Conservation (phyloP, 2,797 vertebrate genomes). For the Odontamblyopus rebecca region DNA sequence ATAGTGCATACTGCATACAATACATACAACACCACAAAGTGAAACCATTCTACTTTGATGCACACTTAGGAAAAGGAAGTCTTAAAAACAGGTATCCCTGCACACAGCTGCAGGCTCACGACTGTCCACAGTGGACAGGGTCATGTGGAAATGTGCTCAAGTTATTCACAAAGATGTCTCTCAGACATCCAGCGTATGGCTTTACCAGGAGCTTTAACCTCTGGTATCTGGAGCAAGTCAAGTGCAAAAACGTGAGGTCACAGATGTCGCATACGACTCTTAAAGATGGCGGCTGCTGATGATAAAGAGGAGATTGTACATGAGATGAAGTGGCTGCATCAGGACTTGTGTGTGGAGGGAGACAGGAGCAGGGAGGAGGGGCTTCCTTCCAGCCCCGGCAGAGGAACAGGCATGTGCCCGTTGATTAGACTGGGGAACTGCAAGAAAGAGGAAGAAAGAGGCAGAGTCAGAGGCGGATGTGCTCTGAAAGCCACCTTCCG, state of each 20-base stretch:
- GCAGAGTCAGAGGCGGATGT: slow-evolving; percentile 48
- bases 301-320: slow-evolving; percentile 14
- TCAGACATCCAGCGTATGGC: slow-evolving; percentile 59
- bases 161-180: slow-evolving; percentile 57
- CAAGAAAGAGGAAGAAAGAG: slow-evolving; percentile 64
- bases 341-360: slow-evolving; percentile 90
- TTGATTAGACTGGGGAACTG: slow-evolving; percentile 96
- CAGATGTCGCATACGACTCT: slow-evolving; percentile 41
- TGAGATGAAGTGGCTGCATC: slow-evolving; percentile 68
- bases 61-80: slow-evolving; percentile 35
- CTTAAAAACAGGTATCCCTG: slow-evolving; percentile 39
- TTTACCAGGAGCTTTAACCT: slow-evolving; percentile 73
- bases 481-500: slow-evolving; percentile 63
- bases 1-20: slow-evolving; percentile 88
- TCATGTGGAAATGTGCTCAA: slow-evolving; percentile 58
- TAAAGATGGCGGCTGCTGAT: slow-evolving; percentile 20
- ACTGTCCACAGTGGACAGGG: slow-evolving; percentile 52
- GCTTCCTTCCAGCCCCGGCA: slow-evolving; percentile 88
- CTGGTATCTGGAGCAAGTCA: slow-evolving; percentile 64
- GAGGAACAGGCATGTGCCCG: slow-evolving; percentile 89
- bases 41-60: slow-evolving; percentile 80
- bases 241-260: slow-evolving; percentile 74
- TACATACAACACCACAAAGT: slow-evolving; percentile 66
- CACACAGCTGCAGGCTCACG: slow-evolving; percentile 40
- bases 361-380: slow-evolving; percentile 91